These are phyloP conservation scores for Dendronephthya gigantea DNA, from an alignment of 64 coral and sea anemone species.

Conservation along the genomic window DNA sequence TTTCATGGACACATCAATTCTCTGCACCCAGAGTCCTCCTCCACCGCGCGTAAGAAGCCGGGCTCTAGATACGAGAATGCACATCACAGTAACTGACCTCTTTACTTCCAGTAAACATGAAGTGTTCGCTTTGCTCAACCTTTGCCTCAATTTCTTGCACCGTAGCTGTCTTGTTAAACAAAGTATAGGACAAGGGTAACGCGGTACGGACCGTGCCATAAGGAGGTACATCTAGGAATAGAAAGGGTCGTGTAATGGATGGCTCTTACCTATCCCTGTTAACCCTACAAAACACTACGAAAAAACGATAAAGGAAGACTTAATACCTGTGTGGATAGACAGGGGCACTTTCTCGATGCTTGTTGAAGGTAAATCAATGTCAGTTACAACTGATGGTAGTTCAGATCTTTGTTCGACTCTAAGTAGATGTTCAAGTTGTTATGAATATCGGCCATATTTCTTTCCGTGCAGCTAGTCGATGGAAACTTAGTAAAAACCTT, in stretches of 20 bases:
- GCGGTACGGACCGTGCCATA: conserved; percentile 71
- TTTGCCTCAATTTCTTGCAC: conserved; percentile 83
- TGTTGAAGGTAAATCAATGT: conserved; percentile 78
- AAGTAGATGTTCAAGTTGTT: neutral
- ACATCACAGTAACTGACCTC: conserved; percentile 33
- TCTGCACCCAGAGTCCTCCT: too few species aligned
- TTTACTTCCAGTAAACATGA: conserved; percentile 94
- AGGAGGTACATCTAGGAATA: conserved; percentile 59
- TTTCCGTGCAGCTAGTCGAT: too few species aligned
- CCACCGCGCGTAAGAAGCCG: too few species aligned
- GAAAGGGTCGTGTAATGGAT: neutral
- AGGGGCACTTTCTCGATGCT: conserved; percentile 82
- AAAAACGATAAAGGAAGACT: too few species aligned
- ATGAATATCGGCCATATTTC: too few species aligned
- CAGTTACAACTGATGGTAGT: conserved; percentile 68
- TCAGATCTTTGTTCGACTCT: neutral
- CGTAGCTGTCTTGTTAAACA: conserved; percentile 66
- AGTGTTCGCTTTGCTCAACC: conserved; percentile 76
- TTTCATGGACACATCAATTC: too few species aligned
- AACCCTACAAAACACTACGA: too few species aligned
- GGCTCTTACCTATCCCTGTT: too few species aligned
- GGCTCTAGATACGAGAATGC: too few species aligned
- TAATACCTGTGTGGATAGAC: conserved; percentile 68
- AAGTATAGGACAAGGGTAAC: conserved; percentile 59
- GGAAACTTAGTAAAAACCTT: too few species aligned